A percentile compares a stretch with the other conserved stretches of the same genome.
These are phyloP conservation scores for Ernsta delagoae DNA, from an alignment of 2,888 invertebrate species.

Conservation along the genomic window DNA sequence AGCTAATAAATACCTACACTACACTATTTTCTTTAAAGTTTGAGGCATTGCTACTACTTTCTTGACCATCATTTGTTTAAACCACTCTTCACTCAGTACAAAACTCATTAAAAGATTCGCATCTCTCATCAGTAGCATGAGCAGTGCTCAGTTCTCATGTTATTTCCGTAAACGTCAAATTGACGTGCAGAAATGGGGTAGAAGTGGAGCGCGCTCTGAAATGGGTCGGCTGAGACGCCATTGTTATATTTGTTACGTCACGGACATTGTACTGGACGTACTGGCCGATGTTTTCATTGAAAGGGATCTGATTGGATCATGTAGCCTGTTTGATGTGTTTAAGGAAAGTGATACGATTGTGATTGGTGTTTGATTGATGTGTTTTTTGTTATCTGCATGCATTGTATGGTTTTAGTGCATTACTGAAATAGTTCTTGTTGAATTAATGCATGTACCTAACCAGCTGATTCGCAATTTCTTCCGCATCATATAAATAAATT, in stretches of 20 bases:
- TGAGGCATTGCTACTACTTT: too few relatives aligned
- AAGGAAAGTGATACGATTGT: neutral
- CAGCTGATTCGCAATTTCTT: too few relatives aligned
- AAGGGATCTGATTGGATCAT: neutral
- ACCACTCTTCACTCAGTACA: neutral
- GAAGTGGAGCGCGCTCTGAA: slow-evolving; percentile 6
- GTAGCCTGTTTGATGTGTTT: neutral
- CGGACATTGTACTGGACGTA: neutral
- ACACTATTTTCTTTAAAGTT: too few relatives aligned
- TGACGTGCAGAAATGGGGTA: slow-evolving; percentile 1
- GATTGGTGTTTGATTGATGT: neutral
- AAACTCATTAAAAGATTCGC: slow-evolving; percentile 14
- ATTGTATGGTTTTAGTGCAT: too few relatives aligned
- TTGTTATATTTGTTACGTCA: too few relatives aligned
- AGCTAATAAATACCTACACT: too few relatives aligned
- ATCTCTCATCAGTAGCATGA: slow-evolving; percentile 1
- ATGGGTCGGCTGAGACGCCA: slow-evolving; percentile 8
- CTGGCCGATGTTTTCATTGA: slow-evolving; percentile 1
- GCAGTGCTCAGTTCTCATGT: neutral
- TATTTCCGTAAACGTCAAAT: slow-evolving; percentile 17
- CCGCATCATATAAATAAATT: too few relatives aligned
- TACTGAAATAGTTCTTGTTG: too few relatives aligned
- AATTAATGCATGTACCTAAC: too few relatives aligned
- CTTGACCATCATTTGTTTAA: too few relatives aligned
- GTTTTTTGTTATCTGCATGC: too few relatives aligned